Base-by-base conservation (phyloP, 2,888 invertebrate genomes). In the Pyralis farinalis region DNA sequence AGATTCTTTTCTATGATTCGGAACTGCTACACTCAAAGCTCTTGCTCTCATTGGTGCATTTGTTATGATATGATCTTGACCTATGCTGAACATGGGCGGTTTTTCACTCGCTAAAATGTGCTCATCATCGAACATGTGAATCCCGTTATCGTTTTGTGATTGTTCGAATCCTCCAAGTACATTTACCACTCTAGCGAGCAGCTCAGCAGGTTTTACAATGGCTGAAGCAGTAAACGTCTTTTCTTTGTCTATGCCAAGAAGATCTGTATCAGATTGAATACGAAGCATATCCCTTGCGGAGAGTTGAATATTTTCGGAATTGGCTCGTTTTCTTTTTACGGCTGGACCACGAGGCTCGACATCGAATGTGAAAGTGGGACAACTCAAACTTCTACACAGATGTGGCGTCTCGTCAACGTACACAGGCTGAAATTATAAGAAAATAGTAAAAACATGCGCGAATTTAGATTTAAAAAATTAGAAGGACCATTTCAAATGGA, bases 251-350 rank as follows among this genome's bases (percentile, higher is more conserved):
- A 96, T 95, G 30, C 93, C 91, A 44, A 93, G 91, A 32, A 96
- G 83, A 72, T 96, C 95, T 0, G 94, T 94, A 55, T 96, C 96
- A 0, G 96, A 96, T 49, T 93, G 93, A 37, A 94, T 92, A 41
- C 94, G 90, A 3, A 93, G 74, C 73, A 89, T 83, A 35, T 87
- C 86, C 61, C 69, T 79, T n/a, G 74, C 71, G 8, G 76, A 70
- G 12, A 85, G 55, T 56, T 90, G 85, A 43, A 91, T 91, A 44
- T 92, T 92, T 69, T 93, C 92, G 0, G 94, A 94, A 55, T 92
- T 92, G 0, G 94, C 94, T 37, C 94, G 87, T 63, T 82, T 91
- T 52, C 87, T 89, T 49, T 83, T 91, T 47, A 73, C 73, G 37
- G 82, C 69, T 0, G 88, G 89, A 38, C 84, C 81, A 49, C 78